Evolutionary conservation across 1,140 invertebrate species (phyloP), one percentile per base, ranked within the genome.

Genomic region (Cheumatopsyche charites): DNA sequence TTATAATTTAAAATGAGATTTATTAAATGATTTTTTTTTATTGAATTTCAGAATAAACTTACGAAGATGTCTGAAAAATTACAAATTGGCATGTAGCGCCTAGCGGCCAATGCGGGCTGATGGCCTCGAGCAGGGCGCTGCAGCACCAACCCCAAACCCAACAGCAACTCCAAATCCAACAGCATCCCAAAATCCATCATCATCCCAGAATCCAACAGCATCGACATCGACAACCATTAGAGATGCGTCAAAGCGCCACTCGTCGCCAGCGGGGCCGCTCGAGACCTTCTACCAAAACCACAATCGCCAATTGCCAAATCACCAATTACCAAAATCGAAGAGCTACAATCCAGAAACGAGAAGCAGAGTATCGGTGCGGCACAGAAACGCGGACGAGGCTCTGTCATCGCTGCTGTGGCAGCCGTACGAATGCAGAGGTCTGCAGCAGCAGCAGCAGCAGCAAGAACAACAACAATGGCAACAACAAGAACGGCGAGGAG

Each of bases 391-490:
- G 73, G 83, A 82, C 76, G 83, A 83, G 78, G 83, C 83, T 73
- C 82, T 83, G 69, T 84, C 83, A 70, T 78, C 79, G 75, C 78
- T 84, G 70, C 78, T 84, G 78, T 84, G 83, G 83, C 83, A 84
- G 80, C 83, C 82, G 71, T 83, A 84, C 80, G 83, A 84, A 76
- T 83, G 83, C 78, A 66, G 71, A 25, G 68, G 55, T 78, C 80
- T 77, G 76, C 78, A 77, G 79, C 29, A 36, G 9, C 29, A 36
- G 9, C 29, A 36, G 3, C 29, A 72, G 79, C 79, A 65, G 9
- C 29, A 36, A 36, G 3, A 36, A 36, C 3, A 36, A 78, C 80
- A 75, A 77, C 72, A 71, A 74, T n/a, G n/a, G n/a, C n/a, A 65
- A 36, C 29, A 36, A 36, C 29, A 36, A 36, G 29, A 36, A 78